Evolutionary conservation across 2,888 invertebrate genomes (phyloP).

Genomic region (Drosophila koepferae): DNA sequence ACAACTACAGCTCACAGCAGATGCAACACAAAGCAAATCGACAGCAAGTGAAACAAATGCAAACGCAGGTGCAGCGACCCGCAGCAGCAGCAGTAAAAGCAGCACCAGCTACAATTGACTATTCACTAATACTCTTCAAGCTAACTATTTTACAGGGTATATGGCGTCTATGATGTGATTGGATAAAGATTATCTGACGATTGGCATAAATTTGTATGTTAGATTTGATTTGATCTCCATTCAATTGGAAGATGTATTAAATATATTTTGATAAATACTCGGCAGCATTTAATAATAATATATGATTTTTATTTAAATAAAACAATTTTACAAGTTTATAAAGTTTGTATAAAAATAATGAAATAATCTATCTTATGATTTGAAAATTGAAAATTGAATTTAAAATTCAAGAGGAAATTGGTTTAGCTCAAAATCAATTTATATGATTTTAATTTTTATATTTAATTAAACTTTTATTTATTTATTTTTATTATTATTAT

Average conservation of each 20-base stretch:
- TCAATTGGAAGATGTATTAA: background rate
- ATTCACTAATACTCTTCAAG: constrained; percentile 28
- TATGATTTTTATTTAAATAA: too few relatives aligned
- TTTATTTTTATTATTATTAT: too few relatives aligned
- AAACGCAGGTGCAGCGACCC: constrained; percentile 36
- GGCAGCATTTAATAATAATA: too few relatives aligned
- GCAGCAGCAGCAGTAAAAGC: constrained; percentile 24
- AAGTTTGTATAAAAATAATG: too few relatives aligned
- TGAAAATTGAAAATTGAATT: too few relatives aligned
- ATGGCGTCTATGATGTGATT: background rate
- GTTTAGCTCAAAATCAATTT: too few relatives aligned
- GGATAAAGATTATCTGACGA: background rate
- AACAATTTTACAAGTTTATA: too few relatives aligned
- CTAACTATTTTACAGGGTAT: constrained; percentile 10
- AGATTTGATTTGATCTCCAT: background rate
- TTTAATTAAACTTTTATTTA: too few relatives aligned
- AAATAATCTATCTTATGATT: too few relatives aligned
- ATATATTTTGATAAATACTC: background rate
- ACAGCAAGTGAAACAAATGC: constrained; percentile 55
- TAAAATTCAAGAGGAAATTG: too few relatives aligned
- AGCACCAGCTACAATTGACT: constrained; percentile 49
- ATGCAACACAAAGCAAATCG: constrained; percentile 57
- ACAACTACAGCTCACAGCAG: constrained; percentile 29
- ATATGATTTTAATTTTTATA: too few relatives aligned
- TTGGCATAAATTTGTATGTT: background rate